These are phyloP conservation scores for Drosophila arawakana DNA, from an alignment of 1,140 invertebrate genomes.

Conservation along the genomic window DNA sequence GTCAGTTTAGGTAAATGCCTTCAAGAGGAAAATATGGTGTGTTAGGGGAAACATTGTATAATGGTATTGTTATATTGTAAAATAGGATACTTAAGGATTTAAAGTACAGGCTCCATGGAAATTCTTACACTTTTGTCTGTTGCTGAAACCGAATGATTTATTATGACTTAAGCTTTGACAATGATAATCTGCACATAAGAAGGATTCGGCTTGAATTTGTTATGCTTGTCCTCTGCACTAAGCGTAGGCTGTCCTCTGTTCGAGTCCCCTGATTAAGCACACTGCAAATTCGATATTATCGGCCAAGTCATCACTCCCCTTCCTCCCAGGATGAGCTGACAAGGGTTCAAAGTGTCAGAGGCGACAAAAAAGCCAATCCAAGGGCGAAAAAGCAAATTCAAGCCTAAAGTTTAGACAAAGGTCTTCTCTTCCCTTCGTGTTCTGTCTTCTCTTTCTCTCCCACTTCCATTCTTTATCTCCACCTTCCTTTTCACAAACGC, in stretches of 20 bases:
- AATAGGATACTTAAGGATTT: constrained; percentile 6
- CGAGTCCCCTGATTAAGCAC: constrained; percentile 36
- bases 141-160: constrained; percentile 39
- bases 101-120: not conserved
- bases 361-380: constrained; percentile 48
- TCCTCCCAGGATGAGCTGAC: constrained; percentile 15
- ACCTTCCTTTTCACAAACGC: constrained; percentile 12
- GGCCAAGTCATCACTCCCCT: constrained; percentile 25
- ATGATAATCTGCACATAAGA: constrained; percentile 41
- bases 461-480: not conserved
- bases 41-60: not conserved
- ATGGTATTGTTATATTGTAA: constrained; percentile 3
- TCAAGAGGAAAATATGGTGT: not conserved
- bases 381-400: constrained; percentile 33
- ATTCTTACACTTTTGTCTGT: not conserved
- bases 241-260: constrained; percentile 2
- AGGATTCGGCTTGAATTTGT: constrained; percentile 22
- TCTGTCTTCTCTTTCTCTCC: not conserved
- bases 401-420: constrained; percentile 49
- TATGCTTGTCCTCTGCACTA: constrained; percentile 17
- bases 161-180: constrained; percentile 42
- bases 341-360: constrained; percentile 38
- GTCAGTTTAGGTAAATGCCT: constrained; percentile 3
- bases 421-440: constrained; percentile 1
- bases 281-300: constrained; percentile 45